phyloP scores from a whole-genome alignment of 30 jellyfish, hydroid and myxozoan species.

The Cassiopea andromeda region DNA sequence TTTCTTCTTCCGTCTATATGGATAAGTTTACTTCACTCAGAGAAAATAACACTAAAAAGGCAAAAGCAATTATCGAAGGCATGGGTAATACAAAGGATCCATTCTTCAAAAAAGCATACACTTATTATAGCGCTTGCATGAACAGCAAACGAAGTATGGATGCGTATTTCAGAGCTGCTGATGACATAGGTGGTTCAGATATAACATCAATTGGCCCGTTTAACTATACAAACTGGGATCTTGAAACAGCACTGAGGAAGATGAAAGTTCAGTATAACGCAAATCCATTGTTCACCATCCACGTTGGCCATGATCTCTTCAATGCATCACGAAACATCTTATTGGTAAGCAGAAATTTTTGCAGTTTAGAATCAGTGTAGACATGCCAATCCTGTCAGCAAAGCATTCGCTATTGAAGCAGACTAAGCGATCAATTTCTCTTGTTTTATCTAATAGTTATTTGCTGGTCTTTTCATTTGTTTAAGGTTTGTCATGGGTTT shows the following conservation, averaged over 20 bases:
- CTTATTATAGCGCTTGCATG: constrained; percentile 27
- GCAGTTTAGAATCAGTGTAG: too few relatives aligned
- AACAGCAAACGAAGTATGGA: background rate
- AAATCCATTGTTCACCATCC: constrained; percentile 34
- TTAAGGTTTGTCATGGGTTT: too few relatives aligned
- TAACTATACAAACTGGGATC: constrained; percentile 4
- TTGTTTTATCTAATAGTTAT: too few relatives aligned
- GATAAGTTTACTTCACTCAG: constrained; percentile 9
- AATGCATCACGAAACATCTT: constrained; percentile 32
- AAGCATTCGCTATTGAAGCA: too few relatives aligned
- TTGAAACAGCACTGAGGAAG: constrained; percentile 14
- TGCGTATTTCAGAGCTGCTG: constrained; percentile 21
- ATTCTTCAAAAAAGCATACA: constrained; percentile 40
- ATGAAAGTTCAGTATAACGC: background rate
- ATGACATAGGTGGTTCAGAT: constrained; percentile 43
- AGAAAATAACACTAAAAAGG: constrained; percentile 10
- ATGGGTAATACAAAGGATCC: constrained; percentile 39
- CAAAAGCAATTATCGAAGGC: constrained; percentile 17
- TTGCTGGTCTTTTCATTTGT: too few relatives aligned
- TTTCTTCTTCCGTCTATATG: background rate
- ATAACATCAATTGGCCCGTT: constrained; percentile 14
- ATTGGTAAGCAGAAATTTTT: constrained; percentile 6
- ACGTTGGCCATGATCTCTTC: constrained; percentile 24
- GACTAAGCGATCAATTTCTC: too few relatives aligned
- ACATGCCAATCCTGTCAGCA: too few relatives aligned